Evolutionary conservation across 1,140 invertebrate species (phyloP).

Genomic region (Zophobas morio): DNA sequence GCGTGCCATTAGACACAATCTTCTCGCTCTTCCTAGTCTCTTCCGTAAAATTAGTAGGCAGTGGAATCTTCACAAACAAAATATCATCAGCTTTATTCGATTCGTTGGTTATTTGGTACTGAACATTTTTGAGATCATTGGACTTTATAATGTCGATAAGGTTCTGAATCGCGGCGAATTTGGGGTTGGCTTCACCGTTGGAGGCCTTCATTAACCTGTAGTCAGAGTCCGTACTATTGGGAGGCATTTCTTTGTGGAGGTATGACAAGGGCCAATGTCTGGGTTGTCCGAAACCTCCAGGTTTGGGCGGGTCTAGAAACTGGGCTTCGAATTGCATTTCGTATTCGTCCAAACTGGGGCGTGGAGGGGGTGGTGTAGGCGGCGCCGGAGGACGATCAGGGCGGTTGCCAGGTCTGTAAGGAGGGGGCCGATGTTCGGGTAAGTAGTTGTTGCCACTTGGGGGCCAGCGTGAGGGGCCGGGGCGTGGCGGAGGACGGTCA

Average conservation of each 20-base stretch:
- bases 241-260: conserved; percentile 76
- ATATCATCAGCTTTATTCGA: conserved; percentile 61
- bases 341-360: conserved; percentile 65
- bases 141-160: conserved; percentile 64
- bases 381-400: conserved; percentile 62
- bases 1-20: conserved; percentile 24
- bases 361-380: conserved; percentile 59
- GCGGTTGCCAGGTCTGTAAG: conserved; percentile 54
- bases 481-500: conserved; percentile 40
- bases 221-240: conserved; percentile 61
- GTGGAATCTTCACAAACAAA: conserved; percentile 64
- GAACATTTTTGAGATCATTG: conserved; percentile 62
- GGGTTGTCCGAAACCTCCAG: conserved; percentile 69
- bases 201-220: conserved; percentile 49
- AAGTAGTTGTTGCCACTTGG: conserved; percentile 10
- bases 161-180: conserved; percentile 63
- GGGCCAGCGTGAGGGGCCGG: background rate
- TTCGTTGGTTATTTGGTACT: conserved; percentile 63
- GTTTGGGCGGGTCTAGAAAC: conserved; percentile 68
- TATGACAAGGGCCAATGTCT: conserved; percentile 79
- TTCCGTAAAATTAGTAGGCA: conserved; percentile 61
- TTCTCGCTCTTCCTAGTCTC: conserved; percentile 43
- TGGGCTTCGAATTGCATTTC: conserved; percentile 64
- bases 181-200: conserved; percentile 50
- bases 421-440: conserved; percentile 23